A percentile compares a stretch with the other conserved stretches of the same genome.
Evolutionary conservation across 92 coral and sea anemone species (phyloP).

Genomic region (Muricea muricata): DNA sequence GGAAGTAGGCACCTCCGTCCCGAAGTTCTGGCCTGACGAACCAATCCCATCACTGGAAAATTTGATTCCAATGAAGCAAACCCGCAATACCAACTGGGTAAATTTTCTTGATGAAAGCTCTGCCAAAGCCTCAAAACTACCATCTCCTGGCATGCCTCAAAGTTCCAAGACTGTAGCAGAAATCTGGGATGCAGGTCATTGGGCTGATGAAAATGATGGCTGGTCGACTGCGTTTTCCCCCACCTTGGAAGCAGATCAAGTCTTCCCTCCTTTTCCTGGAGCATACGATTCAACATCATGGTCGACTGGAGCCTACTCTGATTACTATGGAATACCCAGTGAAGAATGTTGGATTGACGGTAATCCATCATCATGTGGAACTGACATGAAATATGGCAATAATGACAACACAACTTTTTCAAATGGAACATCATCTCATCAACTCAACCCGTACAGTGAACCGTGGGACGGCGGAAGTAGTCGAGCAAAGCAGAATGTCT

Average conservation of each 20-base stretch:
- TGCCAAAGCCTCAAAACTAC: conserved; percentile 54
- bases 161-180: conserved; percentile 90
- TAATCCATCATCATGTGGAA: not conserved
- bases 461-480: conserved; percentile 48
- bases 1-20: conserved; percentile 26
- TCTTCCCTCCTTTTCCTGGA: conserved; percentile 12
- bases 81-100: conserved; percentile 92
- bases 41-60: conserved; percentile 59
- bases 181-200: conserved; percentile 93
- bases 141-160: conserved; percentile 57
- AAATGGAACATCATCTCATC: conserved; percentile 16
- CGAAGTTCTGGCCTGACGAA: conserved; percentile 46
- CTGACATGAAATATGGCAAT: not conserved
- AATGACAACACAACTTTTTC: not conserved
- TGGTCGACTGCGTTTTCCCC: conserved; percentile 72
- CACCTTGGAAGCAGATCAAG: conserved; percentile 24
- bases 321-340: conserved; percentile 18
- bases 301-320: conserved; percentile 32
- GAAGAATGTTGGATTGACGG: conserved; percentile 12
- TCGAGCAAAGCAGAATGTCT: conserved; percentile 14
- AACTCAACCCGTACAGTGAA: conserved; percentile 35
- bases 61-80: conserved; percentile 65
- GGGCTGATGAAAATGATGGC: conserved; percentile 82
- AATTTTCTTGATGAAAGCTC: conserved; percentile 88
- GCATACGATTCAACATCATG: conserved; percentile 24